These are phyloP conservation scores for Onychostoma macrolepis DNA, from an alignment of 2,113 vertebrate species.

Conservation along the genomic window DNA sequence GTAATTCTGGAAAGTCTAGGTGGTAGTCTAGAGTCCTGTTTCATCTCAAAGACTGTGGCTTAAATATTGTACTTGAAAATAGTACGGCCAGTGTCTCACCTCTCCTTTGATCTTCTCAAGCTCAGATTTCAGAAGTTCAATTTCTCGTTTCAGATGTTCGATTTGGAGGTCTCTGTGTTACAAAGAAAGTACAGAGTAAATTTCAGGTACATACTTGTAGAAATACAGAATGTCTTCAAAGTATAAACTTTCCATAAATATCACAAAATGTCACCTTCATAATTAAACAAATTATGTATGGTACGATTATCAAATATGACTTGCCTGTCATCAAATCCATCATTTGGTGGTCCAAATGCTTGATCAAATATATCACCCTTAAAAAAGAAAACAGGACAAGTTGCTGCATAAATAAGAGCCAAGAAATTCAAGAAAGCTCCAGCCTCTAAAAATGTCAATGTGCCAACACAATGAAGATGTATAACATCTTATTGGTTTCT, in stretches of 20 bases:
- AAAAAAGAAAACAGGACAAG: constrained; percentile 12
- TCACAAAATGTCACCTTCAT: background rate
- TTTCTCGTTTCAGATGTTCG: constrained; percentile 84
- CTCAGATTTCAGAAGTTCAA: constrained; percentile 84
- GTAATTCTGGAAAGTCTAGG: background rate
- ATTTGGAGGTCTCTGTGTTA: constrained; percentile 87
- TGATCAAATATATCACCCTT: constrained; percentile 89
- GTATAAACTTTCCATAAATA: accelerated
- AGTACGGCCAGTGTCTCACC: constrained; percentile 70
- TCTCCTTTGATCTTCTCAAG: constrained; percentile 91
- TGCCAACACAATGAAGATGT: background rate
- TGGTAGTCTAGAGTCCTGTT: background rate
- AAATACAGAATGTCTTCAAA: background rate
- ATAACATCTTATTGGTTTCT: too few relatives aligned
- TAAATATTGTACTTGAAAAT: background rate
- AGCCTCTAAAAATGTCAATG: background rate
- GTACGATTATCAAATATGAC: background rate
- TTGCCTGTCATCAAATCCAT: constrained; percentile 89
- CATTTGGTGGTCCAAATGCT: constrained; percentile 88
- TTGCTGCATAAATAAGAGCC: background rate
- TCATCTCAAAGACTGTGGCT: background rate
- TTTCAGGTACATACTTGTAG: background rate
- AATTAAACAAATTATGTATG: background rate
- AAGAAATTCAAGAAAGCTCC: background rate
- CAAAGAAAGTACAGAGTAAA: background rate